Percentiles rank a stretch among this genome's conserved stretches.
phyloP scores from a whole-genome alignment of 2,888 invertebrate genomes.

The Pterobdella sp. region DNA sequence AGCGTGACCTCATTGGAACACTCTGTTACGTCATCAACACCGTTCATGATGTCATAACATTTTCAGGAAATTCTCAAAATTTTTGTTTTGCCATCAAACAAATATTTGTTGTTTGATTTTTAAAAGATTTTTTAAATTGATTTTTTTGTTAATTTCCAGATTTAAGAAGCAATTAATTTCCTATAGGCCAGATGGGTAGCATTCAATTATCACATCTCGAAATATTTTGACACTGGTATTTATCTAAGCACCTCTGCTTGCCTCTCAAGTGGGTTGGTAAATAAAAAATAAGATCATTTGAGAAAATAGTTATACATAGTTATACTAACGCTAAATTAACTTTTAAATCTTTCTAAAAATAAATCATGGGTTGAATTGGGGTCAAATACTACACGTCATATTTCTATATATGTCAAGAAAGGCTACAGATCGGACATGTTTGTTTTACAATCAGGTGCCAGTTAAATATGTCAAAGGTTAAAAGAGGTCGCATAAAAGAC shows the following conservation, averaged over 20 bases:
- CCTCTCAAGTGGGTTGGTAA: too few species aligned
- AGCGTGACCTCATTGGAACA: not conserved
- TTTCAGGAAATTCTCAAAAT: not conserved
- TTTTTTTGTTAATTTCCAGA: too few species aligned
- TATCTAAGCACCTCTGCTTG: not conserved
- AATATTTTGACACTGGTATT: slow-evolving; percentile 5
- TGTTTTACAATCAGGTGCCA: not conserved
- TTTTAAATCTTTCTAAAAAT: too few species aligned
- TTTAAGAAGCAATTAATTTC: too few species aligned
- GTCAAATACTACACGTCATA: too few species aligned
- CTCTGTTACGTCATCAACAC: not conserved
- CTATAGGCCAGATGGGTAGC: too few species aligned
- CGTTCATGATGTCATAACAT: not conserved
- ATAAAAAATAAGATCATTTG: too few species aligned
- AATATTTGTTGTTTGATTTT: too few species aligned
- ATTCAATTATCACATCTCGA: slow-evolving; percentile 2
- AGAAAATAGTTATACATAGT: too few species aligned
- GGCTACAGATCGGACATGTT: not conserved
- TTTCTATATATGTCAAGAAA: not conserved
- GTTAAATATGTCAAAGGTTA: slow-evolving; percentile 9
- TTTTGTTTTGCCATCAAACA: not conserved
- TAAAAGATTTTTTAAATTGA: too few species aligned
- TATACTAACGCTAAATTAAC: too few species aligned
- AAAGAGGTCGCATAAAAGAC: not conserved
- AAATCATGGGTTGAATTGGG: too few species aligned